A percentile compares a stretch with the other conserved stretches of the same genome.
Evolutionary conservation across 2,113 vertebrate species (phyloP).

Genomic region (Mesoclemmys tuberculata): DNA sequence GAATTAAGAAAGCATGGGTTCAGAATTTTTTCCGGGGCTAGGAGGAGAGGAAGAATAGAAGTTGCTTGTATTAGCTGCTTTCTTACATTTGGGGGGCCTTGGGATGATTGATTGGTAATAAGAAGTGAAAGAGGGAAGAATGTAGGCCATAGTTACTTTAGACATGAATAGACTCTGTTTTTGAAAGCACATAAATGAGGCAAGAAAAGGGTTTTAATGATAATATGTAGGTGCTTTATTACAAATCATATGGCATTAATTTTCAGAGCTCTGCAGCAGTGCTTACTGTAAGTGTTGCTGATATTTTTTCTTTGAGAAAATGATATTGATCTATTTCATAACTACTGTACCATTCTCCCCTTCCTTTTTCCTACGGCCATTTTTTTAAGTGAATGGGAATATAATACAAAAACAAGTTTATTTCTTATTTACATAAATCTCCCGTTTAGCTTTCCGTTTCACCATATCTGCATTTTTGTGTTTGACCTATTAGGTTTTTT

Average conservation of each 20-base stretch:
- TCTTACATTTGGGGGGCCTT: neutral
- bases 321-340: slow-evolving; percentile 3
- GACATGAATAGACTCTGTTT: neutral
- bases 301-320: slow-evolving; percentile 35
- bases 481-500: slow-evolving; percentile 82
- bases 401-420: slow-evolving; percentile 2
- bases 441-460: slow-evolving; percentile 53
- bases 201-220: slow-evolving; percentile 21
- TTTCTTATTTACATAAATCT: slow-evolving; percentile 53
- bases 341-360: neutral
- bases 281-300: slow-evolving; percentile 26
- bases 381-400: slow-evolving; percentile 22
- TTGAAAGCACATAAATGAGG: slow-evolving; percentile 39
- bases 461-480: slow-evolving; percentile 67
- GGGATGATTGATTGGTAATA: neutral
- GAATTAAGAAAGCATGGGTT: neutral
- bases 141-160: neutral
- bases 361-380: neutral
- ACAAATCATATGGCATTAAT: slow-evolving; percentile 34
- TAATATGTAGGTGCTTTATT: slow-evolving; percentile 35
- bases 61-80: neutral
- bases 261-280: slow-evolving; percentile 23
- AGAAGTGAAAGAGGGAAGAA: neutral
- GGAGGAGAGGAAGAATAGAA: neutral
- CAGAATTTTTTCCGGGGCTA: neutral